Base-by-base conservation (phyloP, 1,140 invertebrate species). In the Caenorhabditis tropicalis region DNA sequence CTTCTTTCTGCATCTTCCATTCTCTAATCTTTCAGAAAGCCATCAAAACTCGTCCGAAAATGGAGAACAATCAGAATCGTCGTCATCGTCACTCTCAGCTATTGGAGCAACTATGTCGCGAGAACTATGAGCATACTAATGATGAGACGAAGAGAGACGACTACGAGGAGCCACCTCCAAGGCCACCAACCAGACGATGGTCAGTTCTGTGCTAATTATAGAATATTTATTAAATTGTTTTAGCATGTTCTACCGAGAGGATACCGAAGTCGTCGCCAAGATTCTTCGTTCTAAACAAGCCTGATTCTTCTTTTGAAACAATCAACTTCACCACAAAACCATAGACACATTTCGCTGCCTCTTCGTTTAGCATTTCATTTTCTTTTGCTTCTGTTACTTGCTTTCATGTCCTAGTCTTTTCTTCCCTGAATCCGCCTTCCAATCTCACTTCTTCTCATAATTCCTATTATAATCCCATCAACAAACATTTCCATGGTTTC, bases 211-310 rank as follows among this genome's bases (percentile, higher is more conserved):
- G 16, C 51, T n/a, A n/a, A n/a, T n/a, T n/a, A n/a, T n/a, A n/a
- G n/a, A n/a, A n/a, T n/a, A n/a, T n/a, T n/a, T n/a, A n/a, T n/a
- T n/a, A n/a, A n/a, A n/a, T n/a, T n/a, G n/a, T 65, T 74, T 24
- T n/a, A 74, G 65, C 36, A 74, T 74, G 65, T 74, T 74, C 65
- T 74, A 74, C 36, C 65, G 65, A 1, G 65, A 74, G 10, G 65
- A 74, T 12, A 74, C 65, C 4, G 65, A 74, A 4, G 65, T 74
- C 24, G 36, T 43, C n/a, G n/a, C n/a, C 36, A 74, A 74, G 33
- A n/a, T 74, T 39, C 65, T 74, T 6, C 65, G 65, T 19, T 12
- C 65, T 9, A 74, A 74, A 15, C 65, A 74, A n/a, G 2, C 19
- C 36, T 3, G 2, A 15, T 43, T 21, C n/a, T 12, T 24, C 10